phyloP scores from a whole-genome alignment of 2,888 invertebrate genomes.

The Caradrina kadenii region DNA sequence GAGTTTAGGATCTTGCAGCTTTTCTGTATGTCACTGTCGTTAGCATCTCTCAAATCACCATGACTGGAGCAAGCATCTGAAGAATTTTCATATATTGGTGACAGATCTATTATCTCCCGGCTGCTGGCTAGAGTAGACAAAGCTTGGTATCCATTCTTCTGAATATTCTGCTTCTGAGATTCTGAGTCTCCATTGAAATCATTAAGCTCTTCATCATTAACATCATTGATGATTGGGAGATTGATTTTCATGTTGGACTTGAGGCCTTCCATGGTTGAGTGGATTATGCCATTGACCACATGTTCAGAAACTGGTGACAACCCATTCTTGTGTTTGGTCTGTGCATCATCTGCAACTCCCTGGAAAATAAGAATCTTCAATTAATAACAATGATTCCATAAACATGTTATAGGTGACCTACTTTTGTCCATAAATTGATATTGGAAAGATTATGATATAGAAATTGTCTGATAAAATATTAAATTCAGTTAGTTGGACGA shows the following conservation, averaged over 20 bases:
- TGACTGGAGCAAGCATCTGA: constrained; percentile 89
- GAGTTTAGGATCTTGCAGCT: constrained; percentile 80
- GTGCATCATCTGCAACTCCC: constrained; percentile 86
- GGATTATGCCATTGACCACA: constrained; percentile 84
- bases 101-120: constrained; percentile 86
- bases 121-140: constrained; percentile 79
- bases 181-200: constrained; percentile 70
- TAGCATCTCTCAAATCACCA: constrained; percentile 82
- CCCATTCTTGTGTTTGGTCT: constrained; percentile 83
- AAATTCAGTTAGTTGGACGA: too few relatives aligned
- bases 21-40: constrained; percentile 81
- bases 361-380: constrained; percentile 57
- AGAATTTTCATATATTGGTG: constrained; percentile 89
- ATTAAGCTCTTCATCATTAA: constrained; percentile 87
- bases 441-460: too few relatives aligned
- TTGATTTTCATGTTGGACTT: constrained; percentile 88
- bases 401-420: constrained; percentile 17
- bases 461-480: neutral
- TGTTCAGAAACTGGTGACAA: constrained; percentile 87
- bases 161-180: constrained; percentile 69
- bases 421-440: neutral
- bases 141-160: constrained; percentile 85
- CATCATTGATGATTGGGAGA: constrained; percentile 86
- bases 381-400: neutral
- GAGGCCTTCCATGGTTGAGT: constrained; percentile 86